Conservation (phyloP, 2,888 invertebrate species). For the Pogonocherus hispidulus region DNA sequence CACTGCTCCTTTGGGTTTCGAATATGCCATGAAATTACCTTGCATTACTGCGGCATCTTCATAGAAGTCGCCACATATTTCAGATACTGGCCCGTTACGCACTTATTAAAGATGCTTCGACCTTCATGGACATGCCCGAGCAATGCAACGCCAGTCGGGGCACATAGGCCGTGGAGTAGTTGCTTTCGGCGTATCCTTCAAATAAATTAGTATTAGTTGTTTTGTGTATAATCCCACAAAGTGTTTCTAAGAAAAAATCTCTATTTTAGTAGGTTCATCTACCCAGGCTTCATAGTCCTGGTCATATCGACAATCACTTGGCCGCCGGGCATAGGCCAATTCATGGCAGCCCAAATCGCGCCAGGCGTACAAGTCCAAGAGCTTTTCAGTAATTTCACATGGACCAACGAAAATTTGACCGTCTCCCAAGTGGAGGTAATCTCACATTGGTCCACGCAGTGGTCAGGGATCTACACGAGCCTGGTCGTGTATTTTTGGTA, state of each 20-base stretch:
- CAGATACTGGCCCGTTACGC: too few species aligned
- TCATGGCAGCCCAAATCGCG: slow-evolving; percentile 68
- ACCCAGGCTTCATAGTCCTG: slow-evolving; percentile 90
- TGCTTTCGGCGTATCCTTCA: too few species aligned
- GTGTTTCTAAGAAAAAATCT: neutral
- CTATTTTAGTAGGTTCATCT: slow-evolving; percentile 76
- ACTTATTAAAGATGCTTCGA: too few species aligned
- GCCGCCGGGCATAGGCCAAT: slow-evolving; percentile 88
- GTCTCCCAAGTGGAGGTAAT: slow-evolving; percentile 88
- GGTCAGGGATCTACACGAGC: slow-evolving; percentile 88
- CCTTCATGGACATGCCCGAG: too few species aligned
- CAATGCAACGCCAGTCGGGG: too few species aligned
- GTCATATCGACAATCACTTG: slow-evolving; percentile 85
- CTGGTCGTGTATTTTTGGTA: slow-evolving; percentile 86
- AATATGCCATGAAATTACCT: too few species aligned
- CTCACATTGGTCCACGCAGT: slow-evolving; percentile 88
- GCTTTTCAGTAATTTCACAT: slow-evolving; percentile 96
- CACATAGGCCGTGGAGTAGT: too few species aligned
- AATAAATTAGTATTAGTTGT: too few species aligned
- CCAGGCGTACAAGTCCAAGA: slow-evolving; percentile 73
- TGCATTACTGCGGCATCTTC: too few species aligned
- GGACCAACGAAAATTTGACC: slow-evolving; percentile 84
- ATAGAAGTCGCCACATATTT: too few species aligned
- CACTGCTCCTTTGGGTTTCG: too few species aligned
- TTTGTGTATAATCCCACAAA: too few species aligned